A percentile compares a stretch with the other conserved stretches of the same genome.
phyloP scores from a whole-genome alignment of 1,140 invertebrate genomes.

The Monomorium pharaonis region DNA sequence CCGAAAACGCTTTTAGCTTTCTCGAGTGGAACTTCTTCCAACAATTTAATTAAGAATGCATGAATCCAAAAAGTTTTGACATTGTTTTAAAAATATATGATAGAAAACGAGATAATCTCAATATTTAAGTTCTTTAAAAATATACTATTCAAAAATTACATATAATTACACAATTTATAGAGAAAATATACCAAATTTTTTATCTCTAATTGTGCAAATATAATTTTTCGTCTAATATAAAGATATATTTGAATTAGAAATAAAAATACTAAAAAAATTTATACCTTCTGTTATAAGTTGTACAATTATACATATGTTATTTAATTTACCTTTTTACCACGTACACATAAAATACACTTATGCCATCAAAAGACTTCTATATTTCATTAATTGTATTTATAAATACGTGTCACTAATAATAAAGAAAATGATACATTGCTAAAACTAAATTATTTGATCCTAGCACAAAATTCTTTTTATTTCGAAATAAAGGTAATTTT shows the following conservation, averaged over 20 bases:
- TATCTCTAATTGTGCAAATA: too few relatives aligned
- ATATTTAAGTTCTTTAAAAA: not conserved
- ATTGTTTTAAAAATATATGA: not conserved
- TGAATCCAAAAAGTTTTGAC: not conserved
- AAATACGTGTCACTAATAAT: not conserved
- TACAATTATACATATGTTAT: too few relatives aligned
- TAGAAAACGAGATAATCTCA: not conserved
- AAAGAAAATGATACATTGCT: not conserved
- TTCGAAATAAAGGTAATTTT: not conserved
- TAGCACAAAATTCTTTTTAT: not conserved
- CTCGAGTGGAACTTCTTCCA: not conserved
- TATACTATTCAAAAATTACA: too few relatives aligned
- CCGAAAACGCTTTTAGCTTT: not conserved
- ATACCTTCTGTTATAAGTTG: too few relatives aligned
- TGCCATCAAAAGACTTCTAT: not conserved
- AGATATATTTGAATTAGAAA: too few relatives aligned
- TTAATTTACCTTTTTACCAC: too few relatives aligned
- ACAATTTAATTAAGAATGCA: conserved; percentile 13
- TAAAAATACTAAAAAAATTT: too few relatives aligned
- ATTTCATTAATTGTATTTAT: not conserved
- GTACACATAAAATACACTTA: not conserved
- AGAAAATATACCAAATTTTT: too few relatives aligned
- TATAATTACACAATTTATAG: too few relatives aligned
- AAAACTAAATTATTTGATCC: not conserved
- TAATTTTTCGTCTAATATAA: too few relatives aligned